Evolutionary conservation across 2,888 invertebrate species (phyloP).

Genomic region (Disparrhopalites patrizii): DNA sequence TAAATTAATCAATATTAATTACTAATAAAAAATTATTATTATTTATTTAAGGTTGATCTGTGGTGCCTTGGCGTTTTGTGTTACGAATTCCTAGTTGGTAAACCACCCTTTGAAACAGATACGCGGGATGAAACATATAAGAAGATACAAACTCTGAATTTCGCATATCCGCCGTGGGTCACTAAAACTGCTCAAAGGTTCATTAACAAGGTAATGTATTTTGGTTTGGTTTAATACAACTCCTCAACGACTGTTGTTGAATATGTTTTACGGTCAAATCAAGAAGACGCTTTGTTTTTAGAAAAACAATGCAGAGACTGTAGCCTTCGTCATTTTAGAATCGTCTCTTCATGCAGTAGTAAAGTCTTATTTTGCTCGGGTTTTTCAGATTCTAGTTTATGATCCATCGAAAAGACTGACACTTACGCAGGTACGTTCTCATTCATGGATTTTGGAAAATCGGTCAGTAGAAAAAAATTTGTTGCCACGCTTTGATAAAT

Average conservation of each 20-base stretch:
- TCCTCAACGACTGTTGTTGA: too few relatives aligned
- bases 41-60: constrained; percentile 67
- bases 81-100: constrained; percentile 88
- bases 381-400: constrained; percentile 63
- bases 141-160: constrained; percentile 69
- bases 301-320: too few relatives aligned
- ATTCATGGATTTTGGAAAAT: constrained; percentile 69
- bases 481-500: constrained; percentile 39
- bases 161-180: constrained; percentile 67
- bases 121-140: constrained; percentile 71
- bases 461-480: constrained; percentile 27
- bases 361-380: constrained; percentile 20
- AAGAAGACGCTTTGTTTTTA: neutral
- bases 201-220: constrained; percentile 61
- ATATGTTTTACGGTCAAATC: neutral
- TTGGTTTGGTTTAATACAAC: neutral
- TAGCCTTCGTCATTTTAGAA: too few relatives aligned
- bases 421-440: constrained; percentile 65
- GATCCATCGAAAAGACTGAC: constrained; percentile 71
- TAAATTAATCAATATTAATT: too few relatives aligned
- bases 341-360: too few relatives aligned
- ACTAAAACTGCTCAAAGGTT: constrained; percentile 71
- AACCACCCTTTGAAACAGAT: constrained; percentile 81
- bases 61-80: constrained; percentile 96
- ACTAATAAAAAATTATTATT: too few relatives aligned